These are phyloP conservation scores for Caenorhabditis sinica DNA, from an alignment of 2,888 invertebrate genomes.

Conservation along the genomic window DNA sequence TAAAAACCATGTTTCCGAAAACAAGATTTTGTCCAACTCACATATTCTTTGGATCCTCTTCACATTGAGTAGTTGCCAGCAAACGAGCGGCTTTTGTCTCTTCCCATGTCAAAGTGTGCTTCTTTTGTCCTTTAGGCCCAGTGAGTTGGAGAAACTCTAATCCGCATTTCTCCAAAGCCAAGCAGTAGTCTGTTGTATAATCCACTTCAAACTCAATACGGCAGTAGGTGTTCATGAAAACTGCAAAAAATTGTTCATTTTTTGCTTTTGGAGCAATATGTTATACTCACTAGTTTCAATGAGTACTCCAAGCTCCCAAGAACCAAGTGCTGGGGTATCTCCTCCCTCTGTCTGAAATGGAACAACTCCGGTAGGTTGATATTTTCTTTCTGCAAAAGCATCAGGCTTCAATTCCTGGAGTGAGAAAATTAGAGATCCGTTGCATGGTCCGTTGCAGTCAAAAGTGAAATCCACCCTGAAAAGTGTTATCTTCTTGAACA, in stretches of 20 bases:
- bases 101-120: slow-evolving; percentile 26
- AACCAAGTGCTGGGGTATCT: background rate
- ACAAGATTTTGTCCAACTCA: background rate
- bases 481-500: background rate
- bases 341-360: background rate
- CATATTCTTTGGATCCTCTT: slow-evolving; percentile 1
- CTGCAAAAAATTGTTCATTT: slow-evolving; percentile 4
- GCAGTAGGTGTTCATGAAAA: background rate
- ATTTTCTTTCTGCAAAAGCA: background rate
- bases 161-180: slow-evolving; percentile 41
- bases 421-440: slow-evolving; percentile 22
- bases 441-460: slow-evolving; percentile 21
- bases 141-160: background rate
- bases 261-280: background rate
- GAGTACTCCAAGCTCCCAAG: slow-evolving; percentile 3
- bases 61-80: slow-evolving; percentile 17
- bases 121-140: background rate
- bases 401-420: background rate
- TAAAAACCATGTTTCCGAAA: background rate
- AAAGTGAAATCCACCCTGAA: slow-evolving; percentile 36
- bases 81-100: slow-evolving; percentile 30
- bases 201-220: slow-evolving; percentile 16
- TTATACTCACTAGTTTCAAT: slow-evolving; percentile 42
- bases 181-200: slow-evolving; percentile 13
- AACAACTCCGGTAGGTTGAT: background rate